These are phyloP conservation scores for Vanacampus margaritifer DNA, from an alignment of 2,113 vertebrate species.

Conservation along the genomic window DNA sequence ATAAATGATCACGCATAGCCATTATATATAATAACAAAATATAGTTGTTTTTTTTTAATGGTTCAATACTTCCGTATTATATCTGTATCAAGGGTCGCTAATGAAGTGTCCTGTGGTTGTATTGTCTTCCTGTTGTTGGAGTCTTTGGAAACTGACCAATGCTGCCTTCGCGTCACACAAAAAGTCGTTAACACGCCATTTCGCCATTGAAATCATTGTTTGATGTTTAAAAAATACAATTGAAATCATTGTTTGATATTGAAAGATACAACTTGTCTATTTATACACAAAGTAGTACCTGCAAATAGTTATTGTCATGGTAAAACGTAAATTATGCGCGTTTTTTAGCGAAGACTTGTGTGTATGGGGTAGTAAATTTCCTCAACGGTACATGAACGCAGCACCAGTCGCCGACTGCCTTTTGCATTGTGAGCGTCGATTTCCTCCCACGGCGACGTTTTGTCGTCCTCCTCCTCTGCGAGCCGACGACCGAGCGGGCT, in stretches of 20 bases:
- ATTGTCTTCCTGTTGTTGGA: slow-evolving; percentile 2
- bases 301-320: not conserved
- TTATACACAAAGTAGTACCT: not conserved
- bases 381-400: not conserved
- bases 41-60: too few species aligned
- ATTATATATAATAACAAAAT: not conserved
- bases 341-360: not conserved
- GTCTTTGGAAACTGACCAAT: not conserved
- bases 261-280: too few species aligned
- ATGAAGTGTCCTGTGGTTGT: not conserved
- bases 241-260: not conserved
- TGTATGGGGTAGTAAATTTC: not conserved
- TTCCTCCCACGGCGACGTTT: slow-evolving; percentile 41
- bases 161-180: not conserved
- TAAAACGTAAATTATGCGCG: not conserved
- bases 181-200: not conserved
- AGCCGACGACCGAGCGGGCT: slow-evolving; percentile 21
- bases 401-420: slow-evolving; percentile 35
- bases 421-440: slow-evolving; percentile 57
- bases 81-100: not conserved
- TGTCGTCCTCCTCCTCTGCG: slow-evolving; percentile 31
- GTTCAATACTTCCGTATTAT: too few species aligned
- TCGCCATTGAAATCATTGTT: not conserved
- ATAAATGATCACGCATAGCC: not conserved
- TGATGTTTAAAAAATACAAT: too few species aligned